Evolutionary conservation across 2,888 invertebrate species (phyloP).

Genomic region (Ectemnius lituratus): DNA sequence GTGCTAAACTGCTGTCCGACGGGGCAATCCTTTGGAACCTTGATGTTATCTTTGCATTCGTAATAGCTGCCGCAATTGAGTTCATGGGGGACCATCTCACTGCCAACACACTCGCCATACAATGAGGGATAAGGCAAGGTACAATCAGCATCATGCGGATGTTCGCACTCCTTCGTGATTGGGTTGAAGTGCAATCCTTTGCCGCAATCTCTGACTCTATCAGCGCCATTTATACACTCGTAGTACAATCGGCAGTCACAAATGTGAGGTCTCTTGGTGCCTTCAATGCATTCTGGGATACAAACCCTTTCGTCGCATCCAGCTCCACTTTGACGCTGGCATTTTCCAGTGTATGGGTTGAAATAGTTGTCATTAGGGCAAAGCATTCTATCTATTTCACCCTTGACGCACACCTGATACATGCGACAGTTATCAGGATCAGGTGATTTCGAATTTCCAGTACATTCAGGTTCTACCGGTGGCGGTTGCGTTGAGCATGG

Average conservation of each 20-base stretch:
- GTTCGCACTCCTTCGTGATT: background rate
- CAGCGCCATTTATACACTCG: constrained; percentile 38
- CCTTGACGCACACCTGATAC: too few species aligned
- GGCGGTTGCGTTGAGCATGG: too few species aligned
- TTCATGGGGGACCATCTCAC: background rate
- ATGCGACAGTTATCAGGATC: too few species aligned
- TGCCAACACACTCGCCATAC: too few species aligned
- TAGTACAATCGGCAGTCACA: constrained; percentile 6
- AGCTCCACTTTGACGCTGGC: too few species aligned
- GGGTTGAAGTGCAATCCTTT: background rate
- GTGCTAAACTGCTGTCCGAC: background rate
- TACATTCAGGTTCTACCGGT: too few species aligned
- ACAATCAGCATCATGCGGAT: background rate
- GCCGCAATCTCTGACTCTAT: constrained; percentile 35
- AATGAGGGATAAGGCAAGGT: background rate
- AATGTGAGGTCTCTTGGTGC: constrained; percentile 17
- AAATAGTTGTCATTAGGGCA: too few species aligned
- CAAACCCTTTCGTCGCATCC: background rate
- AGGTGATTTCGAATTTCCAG: too few species aligned
- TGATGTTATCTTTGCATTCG: background rate
- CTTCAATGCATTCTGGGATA: background rate
- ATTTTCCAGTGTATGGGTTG: too few species aligned
- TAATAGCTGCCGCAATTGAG: background rate
- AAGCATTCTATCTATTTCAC: too few species aligned
- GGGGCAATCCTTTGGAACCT: background rate